Evolutionary conservation across 2,888 invertebrate species (phyloP).

Genomic region (Chalcosyrphus nemorum): DNA sequence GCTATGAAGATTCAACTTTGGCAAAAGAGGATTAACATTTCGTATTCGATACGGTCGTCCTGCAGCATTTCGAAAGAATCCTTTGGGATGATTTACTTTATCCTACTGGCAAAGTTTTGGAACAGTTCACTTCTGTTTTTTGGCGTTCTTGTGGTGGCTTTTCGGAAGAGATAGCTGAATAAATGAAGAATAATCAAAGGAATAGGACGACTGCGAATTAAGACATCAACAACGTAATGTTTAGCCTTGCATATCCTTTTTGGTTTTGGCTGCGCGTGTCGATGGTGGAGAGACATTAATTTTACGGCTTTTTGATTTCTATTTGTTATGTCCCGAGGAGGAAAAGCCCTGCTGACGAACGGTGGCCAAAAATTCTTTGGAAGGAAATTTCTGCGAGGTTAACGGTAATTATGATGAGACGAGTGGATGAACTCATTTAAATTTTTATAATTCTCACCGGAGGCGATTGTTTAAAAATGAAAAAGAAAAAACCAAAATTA

Average conservation of each 20-base stretch:
- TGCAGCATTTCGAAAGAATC: neutral
- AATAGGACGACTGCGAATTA: constrained; percentile 47
- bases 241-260: constrained; percentile 38
- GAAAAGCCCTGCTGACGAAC: too few species aligned
- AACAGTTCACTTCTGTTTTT: neutral
- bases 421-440: constrained; percentile 28
- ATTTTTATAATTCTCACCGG: constrained; percentile 56
- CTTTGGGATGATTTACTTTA: constrained; percentile 4
- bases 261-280: neutral
- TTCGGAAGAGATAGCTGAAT: constrained; percentile 41
- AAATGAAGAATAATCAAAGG: constrained; percentile 54
- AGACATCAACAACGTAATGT: constrained; percentile 46
- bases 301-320: constrained; percentile 43
- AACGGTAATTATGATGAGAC: neutral
- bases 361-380: too few species aligned
- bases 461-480: constrained; percentile 54
- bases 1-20: constrained; percentile 62
- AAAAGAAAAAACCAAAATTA: too few species aligned
- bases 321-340: neutral
- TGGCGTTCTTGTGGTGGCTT: neutral
- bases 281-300: constrained; percentile 19
- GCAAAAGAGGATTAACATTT: constrained; percentile 62
- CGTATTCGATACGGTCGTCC: constrained; percentile 15
- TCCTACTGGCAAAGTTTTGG: neutral
- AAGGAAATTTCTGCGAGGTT: neutral